Percentiles rank a stretch among this genome's conserved stretches.
Evolutionary conservation across 2,888 invertebrate species (phyloP).

Genomic region (Neoitamus cyanurus): DNA sequence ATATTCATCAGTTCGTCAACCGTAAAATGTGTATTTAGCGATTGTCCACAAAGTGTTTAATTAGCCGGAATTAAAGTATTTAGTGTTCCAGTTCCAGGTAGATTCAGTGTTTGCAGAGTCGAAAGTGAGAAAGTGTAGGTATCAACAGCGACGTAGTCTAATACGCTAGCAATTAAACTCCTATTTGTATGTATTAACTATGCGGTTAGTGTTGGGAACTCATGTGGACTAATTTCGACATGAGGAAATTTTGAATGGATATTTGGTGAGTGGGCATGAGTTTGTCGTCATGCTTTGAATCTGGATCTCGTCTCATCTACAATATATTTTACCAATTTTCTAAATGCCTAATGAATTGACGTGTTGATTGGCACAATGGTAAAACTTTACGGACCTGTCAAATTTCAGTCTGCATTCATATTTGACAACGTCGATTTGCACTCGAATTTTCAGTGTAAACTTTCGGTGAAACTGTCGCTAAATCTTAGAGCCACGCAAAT

Average conservation of each 20-base stretch:
- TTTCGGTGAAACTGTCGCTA: too few species aligned
- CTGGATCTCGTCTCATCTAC: too few species aligned
- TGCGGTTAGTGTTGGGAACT: background rate
- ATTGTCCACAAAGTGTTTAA: slow-evolving; percentile 6
- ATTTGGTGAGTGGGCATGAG: background rate
- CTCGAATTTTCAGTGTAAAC: too few species aligned
- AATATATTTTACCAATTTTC: background rate
- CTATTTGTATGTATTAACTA: background rate
- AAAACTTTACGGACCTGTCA: too few species aligned
- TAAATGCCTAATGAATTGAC: too few species aligned
- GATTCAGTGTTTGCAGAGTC: background rate
- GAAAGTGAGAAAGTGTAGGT: background rate
- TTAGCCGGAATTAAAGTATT: background rate
- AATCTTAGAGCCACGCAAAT: too few species aligned
- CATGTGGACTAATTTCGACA: background rate
- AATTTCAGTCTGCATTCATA: too few species aligned
- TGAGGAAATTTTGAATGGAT: background rate
- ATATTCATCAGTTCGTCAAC: background rate
- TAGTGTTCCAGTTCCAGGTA: slow-evolving; percentile 11
- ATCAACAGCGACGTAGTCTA: background rate
- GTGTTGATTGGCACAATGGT: too few species aligned
- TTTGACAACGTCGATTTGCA: too few species aligned
- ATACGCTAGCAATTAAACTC: background rate
- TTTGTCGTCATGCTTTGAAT: background rate
- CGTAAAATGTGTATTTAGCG: too few species aligned